These are phyloP conservation scores for Rhipidura dahli DNA, from an alignment of 2,113 vertebrate genomes.

Conservation along the genomic window DNA sequence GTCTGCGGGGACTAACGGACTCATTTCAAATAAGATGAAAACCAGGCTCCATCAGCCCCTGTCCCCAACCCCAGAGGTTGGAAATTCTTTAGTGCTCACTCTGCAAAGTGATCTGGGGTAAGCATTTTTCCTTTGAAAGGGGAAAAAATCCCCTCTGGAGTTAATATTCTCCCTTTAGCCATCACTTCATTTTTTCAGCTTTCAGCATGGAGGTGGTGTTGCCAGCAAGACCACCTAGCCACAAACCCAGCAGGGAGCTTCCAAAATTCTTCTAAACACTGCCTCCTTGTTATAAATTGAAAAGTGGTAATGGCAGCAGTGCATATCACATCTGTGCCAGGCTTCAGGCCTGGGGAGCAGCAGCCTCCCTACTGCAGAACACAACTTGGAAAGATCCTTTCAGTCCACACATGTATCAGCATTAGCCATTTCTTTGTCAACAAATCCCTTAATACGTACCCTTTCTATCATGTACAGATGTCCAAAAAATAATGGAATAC, in stretches of 20 bases:
- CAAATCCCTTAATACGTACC: constrained; percentile 68
- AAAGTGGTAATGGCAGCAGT: constrained; percentile 57
- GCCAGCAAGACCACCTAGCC: constrained; percentile 57
- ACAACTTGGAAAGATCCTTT: constrained; percentile 58
- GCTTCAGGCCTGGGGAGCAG: constrained; percentile 35
- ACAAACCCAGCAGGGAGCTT: constrained; percentile 33
- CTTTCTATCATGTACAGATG: constrained; percentile 71
- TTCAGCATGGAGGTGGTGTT: constrained; percentile 45
- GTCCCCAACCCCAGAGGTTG: not conserved
- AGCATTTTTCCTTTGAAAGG: not conserved
- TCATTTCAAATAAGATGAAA: not conserved
- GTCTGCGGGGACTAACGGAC: not conserved
- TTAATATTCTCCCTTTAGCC: constrained; percentile 36
- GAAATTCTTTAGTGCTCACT: not conserved
- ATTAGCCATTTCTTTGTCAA: constrained; percentile 69
- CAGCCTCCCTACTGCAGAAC: constrained; percentile 24
- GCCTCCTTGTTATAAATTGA: constrained; percentile 58
- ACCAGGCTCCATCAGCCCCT: not conserved
- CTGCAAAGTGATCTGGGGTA: not conserved
- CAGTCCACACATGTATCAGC: constrained; percentile 68
- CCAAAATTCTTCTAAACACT: constrained; percentile 62
- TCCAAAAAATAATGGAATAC: constrained; percentile 59
- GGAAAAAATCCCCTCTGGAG: not conserved
- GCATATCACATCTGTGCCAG: constrained; percentile 65
- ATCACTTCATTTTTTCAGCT: constrained; percentile 56